Evolutionary conservation across 2,113 vertebrate species (phyloP).

Genomic region (Electrona antarctica): DNA sequence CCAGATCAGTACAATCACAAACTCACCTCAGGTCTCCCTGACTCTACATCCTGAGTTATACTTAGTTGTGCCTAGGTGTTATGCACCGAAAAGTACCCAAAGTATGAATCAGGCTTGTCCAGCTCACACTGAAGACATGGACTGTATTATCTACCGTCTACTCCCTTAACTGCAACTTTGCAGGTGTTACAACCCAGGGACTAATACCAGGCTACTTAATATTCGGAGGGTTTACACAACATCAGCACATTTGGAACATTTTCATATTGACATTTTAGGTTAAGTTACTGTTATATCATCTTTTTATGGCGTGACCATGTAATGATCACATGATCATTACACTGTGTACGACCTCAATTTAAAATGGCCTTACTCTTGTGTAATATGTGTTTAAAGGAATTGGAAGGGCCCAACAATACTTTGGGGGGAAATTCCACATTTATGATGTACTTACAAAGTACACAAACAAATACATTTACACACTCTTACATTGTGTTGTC

Average conservation of each 20-base stretch:
- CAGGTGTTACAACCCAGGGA: conserved; percentile 35
- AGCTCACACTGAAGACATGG: conserved; percentile 63
- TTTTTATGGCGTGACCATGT: conserved; percentile 21
- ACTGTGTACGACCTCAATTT: too few species aligned
- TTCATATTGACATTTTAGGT: conserved; percentile 34
- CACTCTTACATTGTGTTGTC: too few species aligned
- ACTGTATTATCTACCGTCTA: conserved; percentile 41
- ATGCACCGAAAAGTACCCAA: too few species aligned
- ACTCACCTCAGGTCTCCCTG: conserved; percentile 72
- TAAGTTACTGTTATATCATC: conserved; percentile 29
- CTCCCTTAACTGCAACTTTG: conserved; percentile 30
- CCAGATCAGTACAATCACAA: conserved; percentile 72
- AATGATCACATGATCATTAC: neutral
- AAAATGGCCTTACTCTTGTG: too few species aligned
- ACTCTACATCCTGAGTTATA: conserved; percentile 28
- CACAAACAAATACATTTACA: too few species aligned
- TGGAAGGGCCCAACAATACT: too few species aligned
- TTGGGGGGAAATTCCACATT: too few species aligned
- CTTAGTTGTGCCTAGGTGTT: too few species aligned
- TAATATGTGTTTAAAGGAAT: too few species aligned
- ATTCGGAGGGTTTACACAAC: conserved; percentile 65
- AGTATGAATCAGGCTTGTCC: conserved; percentile 1
- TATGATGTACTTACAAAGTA: too few species aligned
- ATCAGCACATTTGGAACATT: conserved; percentile 39
- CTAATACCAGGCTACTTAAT: conserved; percentile 48